Conservation (phyloP, 2,113 vertebrate genomes). For the Menidia beryllina region DNA sequence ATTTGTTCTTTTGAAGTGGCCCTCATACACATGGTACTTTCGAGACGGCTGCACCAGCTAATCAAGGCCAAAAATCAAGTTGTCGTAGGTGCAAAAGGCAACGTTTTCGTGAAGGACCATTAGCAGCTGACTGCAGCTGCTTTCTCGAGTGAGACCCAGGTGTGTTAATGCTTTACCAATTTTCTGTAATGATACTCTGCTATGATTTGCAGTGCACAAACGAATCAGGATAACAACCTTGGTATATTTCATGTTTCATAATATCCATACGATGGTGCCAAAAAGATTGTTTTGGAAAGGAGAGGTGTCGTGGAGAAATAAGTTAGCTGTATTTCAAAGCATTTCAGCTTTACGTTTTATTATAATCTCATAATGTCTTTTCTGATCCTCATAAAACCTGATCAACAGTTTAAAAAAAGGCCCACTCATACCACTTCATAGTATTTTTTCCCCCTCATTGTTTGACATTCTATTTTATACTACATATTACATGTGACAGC, state of each 20-base stretch:
- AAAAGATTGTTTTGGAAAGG: too few relatives aligned
- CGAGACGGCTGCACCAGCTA: constrained; percentile 41
- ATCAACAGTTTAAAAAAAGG: neutral
- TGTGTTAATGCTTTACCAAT: constrained; percentile 77
- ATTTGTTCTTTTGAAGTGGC: constrained; percentile 53
- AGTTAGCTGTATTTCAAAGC: neutral
- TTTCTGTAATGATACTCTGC: constrained; percentile 67
- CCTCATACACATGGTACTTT: constrained; percentile 17
- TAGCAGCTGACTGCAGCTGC: constrained; percentile 64
- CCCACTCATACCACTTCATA: neutral
- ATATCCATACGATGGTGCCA: constrained; percentile 9
- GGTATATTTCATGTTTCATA: constrained; percentile 9
- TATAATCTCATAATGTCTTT: neutral
- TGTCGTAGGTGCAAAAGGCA: constrained; percentile 52
- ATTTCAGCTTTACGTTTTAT: neutral
- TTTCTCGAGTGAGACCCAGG: constrained; percentile 77
- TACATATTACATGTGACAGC: neutral
- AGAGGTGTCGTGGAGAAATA: neutral
- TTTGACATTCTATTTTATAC: neutral
- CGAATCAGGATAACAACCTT: constrained; percentile 40
- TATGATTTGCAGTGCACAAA: constrained; percentile 10
- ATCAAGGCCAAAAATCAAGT: constrained; percentile 57
- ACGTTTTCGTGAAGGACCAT: constrained; percentile 64
- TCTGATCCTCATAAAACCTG: neutral
- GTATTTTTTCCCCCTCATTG: neutral